A percentile compares a stretch with the other conserved stretches of the same genome.
These are phyloP conservation scores for Crenuchus spilurus DNA, from an alignment of 2,797 vertebrate genomes.

Conservation along the genomic window DNA sequence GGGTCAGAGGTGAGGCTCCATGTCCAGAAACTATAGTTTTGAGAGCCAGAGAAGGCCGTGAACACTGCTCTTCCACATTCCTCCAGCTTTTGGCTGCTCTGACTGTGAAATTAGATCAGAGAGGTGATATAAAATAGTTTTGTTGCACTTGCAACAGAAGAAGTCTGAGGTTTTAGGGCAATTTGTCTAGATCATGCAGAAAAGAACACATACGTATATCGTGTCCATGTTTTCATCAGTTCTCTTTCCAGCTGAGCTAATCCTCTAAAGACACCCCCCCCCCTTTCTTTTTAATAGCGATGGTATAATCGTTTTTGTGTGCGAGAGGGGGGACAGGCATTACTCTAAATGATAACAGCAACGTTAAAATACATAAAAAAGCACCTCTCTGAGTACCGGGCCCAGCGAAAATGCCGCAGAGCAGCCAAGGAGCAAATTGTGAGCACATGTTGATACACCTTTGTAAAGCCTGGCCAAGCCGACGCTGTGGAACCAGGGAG, in stretches of 20 bases:
- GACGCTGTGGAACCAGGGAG: slow-evolving; percentile 59
- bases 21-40: too few species aligned
- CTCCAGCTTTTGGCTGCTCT: neutral
- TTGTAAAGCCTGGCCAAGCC: slow-evolving; percentile 63
- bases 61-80: slow-evolving; percentile 2
- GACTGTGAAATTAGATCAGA: slow-evolving; percentile 31
- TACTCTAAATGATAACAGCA: slow-evolving; percentile 60
- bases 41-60: slow-evolving; percentile 1
- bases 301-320: slow-evolving; percentile 49
- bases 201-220: slow-evolving; percentile 43
- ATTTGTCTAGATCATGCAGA: slow-evolving; percentile 33
- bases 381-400: slow-evolving; percentile 52
- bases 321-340: slow-evolving; percentile 40
- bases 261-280: slow-evolving; percentile 43
- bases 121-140: slow-evolving; percentile 5
- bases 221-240: slow-evolving; percentile 32
- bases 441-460: slow-evolving; percentile 77
- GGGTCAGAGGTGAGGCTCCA: too few species aligned
- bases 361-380: slow-evolving; percentile 43
- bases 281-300: slow-evolving; percentile 40
- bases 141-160: slow-evolving; percentile 26
- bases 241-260: slow-evolving; percentile 50
- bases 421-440: slow-evolving; percentile 74
- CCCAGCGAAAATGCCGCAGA: slow-evolving; percentile 51
- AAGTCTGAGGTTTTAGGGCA: slow-evolving; percentile 18